These are phyloP conservation scores for Neoascia interrupta DNA, from an alignment of 2,888 invertebrate genomes.

Conservation along the genomic window DNA sequence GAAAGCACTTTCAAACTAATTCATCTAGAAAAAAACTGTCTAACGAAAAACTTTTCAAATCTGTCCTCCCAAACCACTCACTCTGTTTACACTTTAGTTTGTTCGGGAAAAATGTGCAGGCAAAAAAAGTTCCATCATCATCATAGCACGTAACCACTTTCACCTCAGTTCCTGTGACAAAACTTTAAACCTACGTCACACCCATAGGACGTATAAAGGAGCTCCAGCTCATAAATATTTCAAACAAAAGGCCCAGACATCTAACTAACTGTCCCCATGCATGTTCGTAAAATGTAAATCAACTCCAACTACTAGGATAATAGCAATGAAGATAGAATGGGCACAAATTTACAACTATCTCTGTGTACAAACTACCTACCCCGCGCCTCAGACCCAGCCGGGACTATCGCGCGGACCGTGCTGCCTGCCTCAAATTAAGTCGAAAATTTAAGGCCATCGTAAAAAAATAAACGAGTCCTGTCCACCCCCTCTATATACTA, in stretches of 20 bases:
- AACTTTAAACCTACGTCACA: constrained; percentile 56
- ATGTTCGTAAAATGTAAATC: constrained; percentile 66
- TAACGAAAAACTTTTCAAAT: constrained; percentile 37
- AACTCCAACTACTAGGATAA: constrained; percentile 48
- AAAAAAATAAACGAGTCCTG: constrained; percentile 64
- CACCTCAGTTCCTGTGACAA: constrained; percentile 42
- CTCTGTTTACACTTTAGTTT: constrained; percentile 13
- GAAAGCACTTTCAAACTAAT: constrained; percentile 56
- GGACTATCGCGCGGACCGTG: neutral
- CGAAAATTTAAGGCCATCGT: constrained; percentile 59
- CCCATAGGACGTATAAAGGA: too few species aligned
- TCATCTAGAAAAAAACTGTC: constrained; percentile 33
- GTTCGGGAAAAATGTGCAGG: constrained; percentile 27
- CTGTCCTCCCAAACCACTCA: neutral
- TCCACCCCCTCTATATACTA: constrained; percentile 4
- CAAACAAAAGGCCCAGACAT: constrained; percentile 66
- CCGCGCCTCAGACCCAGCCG: neutral
- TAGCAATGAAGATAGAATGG: neutral
- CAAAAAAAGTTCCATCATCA: constrained; percentile 2
- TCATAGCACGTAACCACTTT: constrained; percentile 5
- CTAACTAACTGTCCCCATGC: constrained; percentile 64
- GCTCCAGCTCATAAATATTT: constrained; percentile 67
- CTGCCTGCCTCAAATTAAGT: constrained; percentile 61
- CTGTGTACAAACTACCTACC: constrained; percentile 10
- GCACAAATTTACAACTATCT: constrained; percentile 62